These are phyloP conservation scores for Athripsodes cinereus DNA, from an alignment of 2,888 invertebrate genomes.

Conservation along the genomic window DNA sequence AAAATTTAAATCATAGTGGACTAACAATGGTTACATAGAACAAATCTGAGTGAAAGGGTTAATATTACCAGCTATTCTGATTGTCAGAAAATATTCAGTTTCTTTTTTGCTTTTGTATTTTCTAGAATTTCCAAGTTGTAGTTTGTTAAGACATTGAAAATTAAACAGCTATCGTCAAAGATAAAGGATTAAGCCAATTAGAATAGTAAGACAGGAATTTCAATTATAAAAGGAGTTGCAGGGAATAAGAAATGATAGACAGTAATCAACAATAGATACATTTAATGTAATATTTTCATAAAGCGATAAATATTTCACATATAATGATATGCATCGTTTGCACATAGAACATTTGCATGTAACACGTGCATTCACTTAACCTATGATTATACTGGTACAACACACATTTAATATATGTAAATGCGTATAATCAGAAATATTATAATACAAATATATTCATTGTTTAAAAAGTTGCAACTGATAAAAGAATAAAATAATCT, in stretches of 20 bases:
- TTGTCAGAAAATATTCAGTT: too few relatives aligned
- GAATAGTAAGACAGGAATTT: too few relatives aligned
- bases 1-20: too few relatives aligned
- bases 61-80: too few relatives aligned
- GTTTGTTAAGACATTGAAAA: too few relatives aligned
- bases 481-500: not conserved
- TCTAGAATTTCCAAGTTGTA: too few relatives aligned
- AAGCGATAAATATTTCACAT: not conserved
- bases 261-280: not conserved
- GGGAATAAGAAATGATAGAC: not conserved
- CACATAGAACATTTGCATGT: not conserved
- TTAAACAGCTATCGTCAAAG: too few relatives aligned
- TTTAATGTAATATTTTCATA: not conserved
- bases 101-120: too few relatives aligned
- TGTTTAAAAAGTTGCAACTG: not conserved
- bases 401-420: not conserved
- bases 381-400: not conserved
- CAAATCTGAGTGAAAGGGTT: too few relatives aligned
- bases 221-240: not conserved
- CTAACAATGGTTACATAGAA: too few relatives aligned
- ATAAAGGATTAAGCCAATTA: too few relatives aligned
- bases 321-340: conserved; percentile 1
- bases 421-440: not conserved
- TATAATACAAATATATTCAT: not conserved
- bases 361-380: not conserved